Evolutionary conservation across 2,888 invertebrate genomes (phyloP).

Genomic region (Pachliopta kotzebuea): DNA sequence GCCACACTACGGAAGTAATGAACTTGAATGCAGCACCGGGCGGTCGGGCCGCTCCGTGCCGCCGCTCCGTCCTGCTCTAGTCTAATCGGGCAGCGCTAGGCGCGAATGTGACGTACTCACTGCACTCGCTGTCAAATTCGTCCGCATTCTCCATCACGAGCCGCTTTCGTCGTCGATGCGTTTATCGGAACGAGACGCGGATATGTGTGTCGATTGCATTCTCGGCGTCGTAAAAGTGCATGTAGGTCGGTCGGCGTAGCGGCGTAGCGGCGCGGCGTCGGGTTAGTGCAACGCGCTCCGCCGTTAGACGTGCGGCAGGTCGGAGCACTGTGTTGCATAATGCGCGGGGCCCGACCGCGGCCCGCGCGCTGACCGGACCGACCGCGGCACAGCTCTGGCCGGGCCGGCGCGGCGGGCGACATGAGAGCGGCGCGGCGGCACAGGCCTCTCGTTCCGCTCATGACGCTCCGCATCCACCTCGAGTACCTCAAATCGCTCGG

Average conservation of each 20-base stretch:
- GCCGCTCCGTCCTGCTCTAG: constrained; percentile 65
- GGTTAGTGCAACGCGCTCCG: constrained; percentile 68
- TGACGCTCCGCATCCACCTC: constrained; percentile 64
- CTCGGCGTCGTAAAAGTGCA: constrained; percentile 77
- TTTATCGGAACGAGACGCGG: constrained; percentile 81
- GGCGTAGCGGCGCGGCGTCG: constrained; percentile 63
- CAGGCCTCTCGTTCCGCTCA: constrained; percentile 60
- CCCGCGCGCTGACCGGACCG: constrained; percentile 48
- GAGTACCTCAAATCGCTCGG: constrained; percentile 67
- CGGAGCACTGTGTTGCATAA: constrained; percentile 68
- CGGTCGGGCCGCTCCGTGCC: constrained; percentile 61
- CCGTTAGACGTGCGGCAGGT: constrained; percentile 76
- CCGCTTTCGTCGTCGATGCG: constrained; percentile 80
- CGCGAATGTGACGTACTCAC: constrained; percentile 74
- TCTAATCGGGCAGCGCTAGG: constrained; percentile 59
- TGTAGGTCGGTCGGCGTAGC: constrained; percentile 71
- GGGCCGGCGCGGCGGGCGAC: constrained; percentile 40
- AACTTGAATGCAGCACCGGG: constrained; percentile 78
- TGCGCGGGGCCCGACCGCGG: constrained; percentile 58
- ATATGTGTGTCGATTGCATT: constrained; percentile 79
- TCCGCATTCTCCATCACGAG: constrained; percentile 78
- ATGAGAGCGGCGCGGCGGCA: constrained; percentile 47
- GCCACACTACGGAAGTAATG: constrained; percentile 78
- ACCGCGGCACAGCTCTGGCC: constrained; percentile 37
- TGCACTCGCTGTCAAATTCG: constrained; percentile 77